Conservation (phyloP, 2,888 invertebrate genomes). For the Gibbula magus region DNA sequence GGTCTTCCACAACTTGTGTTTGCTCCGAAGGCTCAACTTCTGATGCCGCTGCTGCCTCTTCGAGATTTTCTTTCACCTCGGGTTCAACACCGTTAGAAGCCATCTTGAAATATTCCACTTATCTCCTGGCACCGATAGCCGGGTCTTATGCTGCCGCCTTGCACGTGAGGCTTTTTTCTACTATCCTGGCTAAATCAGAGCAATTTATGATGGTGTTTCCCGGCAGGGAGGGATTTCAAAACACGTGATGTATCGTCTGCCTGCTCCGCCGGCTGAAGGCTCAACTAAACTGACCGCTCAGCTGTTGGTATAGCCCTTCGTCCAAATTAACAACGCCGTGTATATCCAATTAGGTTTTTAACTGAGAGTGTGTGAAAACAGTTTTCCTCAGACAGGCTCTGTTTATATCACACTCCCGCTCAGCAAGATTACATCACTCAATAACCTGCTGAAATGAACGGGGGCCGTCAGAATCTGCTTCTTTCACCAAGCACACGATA, state of each 20-base stretch:
- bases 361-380: background rate
- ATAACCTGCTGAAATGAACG: background rate
- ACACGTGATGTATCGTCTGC: conserved; percentile 7
- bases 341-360: background rate
- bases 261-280: background rate
- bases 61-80: background rate
- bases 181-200: background rate
- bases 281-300: background rate
- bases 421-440: background rate
- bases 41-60: background rate
- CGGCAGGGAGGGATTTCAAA: background rate
- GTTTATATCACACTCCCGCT: background rate
- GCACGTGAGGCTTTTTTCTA: background rate
- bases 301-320: background rate
- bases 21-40: conserved; percentile 8
- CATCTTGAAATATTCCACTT: background rate
- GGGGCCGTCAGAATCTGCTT: background rate
- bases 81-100: background rate
- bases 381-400: background rate
- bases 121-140: conserved; percentile 22
- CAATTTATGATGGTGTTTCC: conserved; percentile 1
- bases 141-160: background rate
- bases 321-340: background rate
- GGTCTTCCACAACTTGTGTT: conserved; percentile 13
- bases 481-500: background rate